phyloP scores from a whole-genome alignment of 2,113 vertebrate genomes.

The Nibea coibor region DNA sequence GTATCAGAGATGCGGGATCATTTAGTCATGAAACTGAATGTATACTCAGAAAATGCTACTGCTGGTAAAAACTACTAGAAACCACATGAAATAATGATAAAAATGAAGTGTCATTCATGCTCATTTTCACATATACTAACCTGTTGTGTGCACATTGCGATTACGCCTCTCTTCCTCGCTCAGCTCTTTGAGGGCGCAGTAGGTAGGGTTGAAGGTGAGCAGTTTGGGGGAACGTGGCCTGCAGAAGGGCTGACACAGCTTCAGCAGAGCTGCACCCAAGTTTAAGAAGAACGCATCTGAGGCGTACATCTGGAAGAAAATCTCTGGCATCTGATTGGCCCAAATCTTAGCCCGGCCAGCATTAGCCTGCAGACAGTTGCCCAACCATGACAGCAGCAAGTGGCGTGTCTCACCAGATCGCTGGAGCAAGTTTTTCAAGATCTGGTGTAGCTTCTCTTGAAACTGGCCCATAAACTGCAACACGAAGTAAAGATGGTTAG shows the following conservation, averaged over 20 bases:
- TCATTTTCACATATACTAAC: constrained; percentile 68
- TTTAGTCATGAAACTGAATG: not conserved
- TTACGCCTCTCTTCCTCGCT: constrained; percentile 93
- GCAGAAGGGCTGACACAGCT: constrained; percentile 99
- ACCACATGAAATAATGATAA: not conserved
- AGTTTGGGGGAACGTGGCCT: constrained; percentile 91
- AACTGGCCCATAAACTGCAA: constrained; percentile 95
- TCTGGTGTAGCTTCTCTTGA: constrained; percentile 96
- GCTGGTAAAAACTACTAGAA: not conserved
- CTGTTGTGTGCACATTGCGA: constrained; percentile 93
- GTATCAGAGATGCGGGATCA: constrained; percentile 4
- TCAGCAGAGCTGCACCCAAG: constrained; percentile 92
- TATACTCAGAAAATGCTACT: not conserved
- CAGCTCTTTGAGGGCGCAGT: constrained; percentile 93
- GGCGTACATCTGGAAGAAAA: constrained; percentile 97
- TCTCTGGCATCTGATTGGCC: constrained; percentile 99
- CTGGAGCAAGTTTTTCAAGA: constrained; percentile 95
- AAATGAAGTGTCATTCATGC: not conserved
- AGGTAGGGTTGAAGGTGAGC: constrained; percentile 96
- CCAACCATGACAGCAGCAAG: constrained; percentile 94
- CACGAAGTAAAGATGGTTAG: not conserved
- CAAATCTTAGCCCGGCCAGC: constrained; percentile 95
- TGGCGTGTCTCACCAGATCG: constrained; percentile 93
- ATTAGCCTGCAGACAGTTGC: constrained; percentile 94
- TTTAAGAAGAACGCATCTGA: constrained; percentile 98